Evolutionary conservation across 1,140 invertebrate species (phyloP).

Genomic region (Leptinotarsa undecemlineata): DNA sequence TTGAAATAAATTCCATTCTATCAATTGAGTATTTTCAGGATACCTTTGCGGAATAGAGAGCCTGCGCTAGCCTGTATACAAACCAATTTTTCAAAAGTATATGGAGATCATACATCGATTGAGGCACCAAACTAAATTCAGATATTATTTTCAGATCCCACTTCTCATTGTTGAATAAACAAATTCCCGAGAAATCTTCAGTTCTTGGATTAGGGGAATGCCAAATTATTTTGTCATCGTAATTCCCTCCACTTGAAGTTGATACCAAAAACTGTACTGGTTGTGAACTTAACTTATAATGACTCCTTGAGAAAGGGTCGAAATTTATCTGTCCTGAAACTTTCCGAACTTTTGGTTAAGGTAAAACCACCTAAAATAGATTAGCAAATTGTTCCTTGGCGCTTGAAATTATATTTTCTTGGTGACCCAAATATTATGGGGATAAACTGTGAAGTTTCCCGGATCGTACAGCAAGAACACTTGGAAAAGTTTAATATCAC

Average conservation of each 20-base stretch:
- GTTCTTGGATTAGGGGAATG: not conserved
- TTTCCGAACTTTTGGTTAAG: conserved; percentile 29
- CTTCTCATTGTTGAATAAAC: not conserved
- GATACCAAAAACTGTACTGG: not conserved
- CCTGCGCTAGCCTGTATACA: too few species aligned
- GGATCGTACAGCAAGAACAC: not conserved
- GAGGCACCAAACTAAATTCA: too few species aligned
- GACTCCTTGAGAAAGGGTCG: conserved; percentile 18
- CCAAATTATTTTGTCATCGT: not conserved
- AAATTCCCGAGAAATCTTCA: not conserved
- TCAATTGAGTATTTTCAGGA: too few species aligned
- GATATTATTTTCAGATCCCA: too few species aligned
- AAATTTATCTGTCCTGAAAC: conserved; percentile 28
- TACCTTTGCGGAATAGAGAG: too few species aligned
- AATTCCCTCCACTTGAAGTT: not conserved
- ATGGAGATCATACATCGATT: too few species aligned
- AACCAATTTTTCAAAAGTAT: too few species aligned
- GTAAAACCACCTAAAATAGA: conserved; percentile 31
- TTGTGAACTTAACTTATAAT: conserved; percentile 24
- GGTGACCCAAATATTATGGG: conserved; percentile 31
- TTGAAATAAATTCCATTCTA: too few species aligned
- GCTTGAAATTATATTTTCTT: conserved; percentile 41
- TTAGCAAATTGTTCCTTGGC: conserved; percentile 35
- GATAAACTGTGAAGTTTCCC: not conserved
- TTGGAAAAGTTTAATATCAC: not conserved